Conservation (phyloP, 2,797 vertebrate species). For the Xenentodon cancila region DNA sequence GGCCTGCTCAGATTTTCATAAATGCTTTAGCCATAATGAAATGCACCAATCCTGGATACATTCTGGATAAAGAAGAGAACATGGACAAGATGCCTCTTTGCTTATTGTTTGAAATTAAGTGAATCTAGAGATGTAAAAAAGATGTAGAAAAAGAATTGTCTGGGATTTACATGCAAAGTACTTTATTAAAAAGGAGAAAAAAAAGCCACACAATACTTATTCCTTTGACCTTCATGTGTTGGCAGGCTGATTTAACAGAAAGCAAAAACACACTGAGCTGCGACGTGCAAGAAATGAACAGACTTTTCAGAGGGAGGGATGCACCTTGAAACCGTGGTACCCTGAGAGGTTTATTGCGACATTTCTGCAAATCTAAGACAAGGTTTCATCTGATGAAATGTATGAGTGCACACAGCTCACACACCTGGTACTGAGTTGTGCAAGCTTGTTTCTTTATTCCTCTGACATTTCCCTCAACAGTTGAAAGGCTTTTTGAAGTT, state of each 20-base stretch:
- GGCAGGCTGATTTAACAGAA: not conserved
- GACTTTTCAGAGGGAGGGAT: conserved; percentile 15
- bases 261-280: not conserved
- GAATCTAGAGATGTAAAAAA: not conserved
- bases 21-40: not conserved
- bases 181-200: conserved; percentile 1
- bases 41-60: not conserved
- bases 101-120: not conserved
- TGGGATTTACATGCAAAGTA: conserved; percentile 10
- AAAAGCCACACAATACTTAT: too few species aligned
- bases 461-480: conserved; percentile 37
- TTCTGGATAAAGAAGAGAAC: not conserved
- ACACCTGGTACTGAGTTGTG: conserved; percentile 15
- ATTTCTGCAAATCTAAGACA: conserved; percentile 42
- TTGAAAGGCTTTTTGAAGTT: conserved; percentile 53
- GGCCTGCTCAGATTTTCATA: not conserved
- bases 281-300: conserved; percentile 4
- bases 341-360: conserved; percentile 26
- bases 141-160: conserved; percentile 2
- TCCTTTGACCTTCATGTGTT: not conserved
- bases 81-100: not conserved
- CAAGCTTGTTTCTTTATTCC: conserved; percentile 10
- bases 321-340: conserved; percentile 17
- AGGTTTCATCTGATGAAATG: conserved; percentile 58
- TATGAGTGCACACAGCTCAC: conserved; percentile 10